Percentiles rank a stretch among this genome's conserved stretches.
These are phyloP conservation scores for Taenioides sp. DNA, from an alignment of 2,797 vertebrate genomes.

Conservation along the genomic window DNA sequence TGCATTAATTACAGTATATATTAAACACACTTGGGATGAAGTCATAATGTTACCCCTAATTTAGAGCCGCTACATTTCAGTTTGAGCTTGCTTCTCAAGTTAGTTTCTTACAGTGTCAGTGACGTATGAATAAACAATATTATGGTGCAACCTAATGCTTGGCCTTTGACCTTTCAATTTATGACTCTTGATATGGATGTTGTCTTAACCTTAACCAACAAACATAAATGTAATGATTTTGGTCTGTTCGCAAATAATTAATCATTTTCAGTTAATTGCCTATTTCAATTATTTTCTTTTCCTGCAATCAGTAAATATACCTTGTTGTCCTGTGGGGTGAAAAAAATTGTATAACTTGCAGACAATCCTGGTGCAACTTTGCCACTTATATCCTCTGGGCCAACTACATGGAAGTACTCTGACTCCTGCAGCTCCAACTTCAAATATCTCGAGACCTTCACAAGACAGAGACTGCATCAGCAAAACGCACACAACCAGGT, in stretches of 20 bases:
- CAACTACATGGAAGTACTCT: conserved; percentile 81
- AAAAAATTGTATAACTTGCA: conserved; percentile 74
- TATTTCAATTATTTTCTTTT: neutral
- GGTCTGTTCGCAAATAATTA: too few species aligned
- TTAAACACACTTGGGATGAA: neutral
- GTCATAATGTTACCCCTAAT: conserved; percentile 14
- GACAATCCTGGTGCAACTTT: conserved; percentile 85
- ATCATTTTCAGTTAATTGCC: too few species aligned
- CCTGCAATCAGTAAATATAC: conserved; percentile 54
- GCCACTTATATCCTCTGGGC: conserved; percentile 61
- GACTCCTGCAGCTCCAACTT: conserved; percentile 81
- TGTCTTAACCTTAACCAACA: too few species aligned
- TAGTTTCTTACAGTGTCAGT: conserved; percentile 21
- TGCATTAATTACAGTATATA: neutral
- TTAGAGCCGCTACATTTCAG: conserved; percentile 11
- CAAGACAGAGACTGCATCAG: conserved; percentile 6
- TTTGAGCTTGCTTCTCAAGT: conserved; percentile 27
- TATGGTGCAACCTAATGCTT: conserved; percentile 31
- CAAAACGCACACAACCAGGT: conserved; percentile 5
- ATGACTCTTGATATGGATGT: neutral
- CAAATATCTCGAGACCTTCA: conserved; percentile 81
- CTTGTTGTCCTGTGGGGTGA: conserved; percentile 86
- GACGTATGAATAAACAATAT: conserved; percentile 19
- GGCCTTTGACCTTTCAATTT: conserved; percentile 26
- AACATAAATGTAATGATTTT: too few species aligned